A percentile compares a stretch with the other conserved stretches of the same genome.
These are phyloP conservation scores for Ifrita kowaldi DNA, from an alignment of 2,113 vertebrate species.

Conservation along the genomic window DNA sequence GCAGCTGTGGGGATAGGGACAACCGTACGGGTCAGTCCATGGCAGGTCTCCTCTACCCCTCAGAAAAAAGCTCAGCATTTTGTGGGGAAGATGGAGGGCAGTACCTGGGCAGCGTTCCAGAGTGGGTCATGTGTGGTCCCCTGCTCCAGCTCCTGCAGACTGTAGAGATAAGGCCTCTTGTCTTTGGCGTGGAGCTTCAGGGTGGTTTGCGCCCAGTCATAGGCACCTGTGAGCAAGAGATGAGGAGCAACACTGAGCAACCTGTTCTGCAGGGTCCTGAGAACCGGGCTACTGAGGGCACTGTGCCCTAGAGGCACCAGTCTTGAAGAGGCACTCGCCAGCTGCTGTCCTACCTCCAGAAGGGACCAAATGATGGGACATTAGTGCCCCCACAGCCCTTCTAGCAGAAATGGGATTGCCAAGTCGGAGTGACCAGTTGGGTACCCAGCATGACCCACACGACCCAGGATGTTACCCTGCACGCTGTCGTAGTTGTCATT, in stretches of 20 bases:
- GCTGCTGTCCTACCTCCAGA: not conserved
- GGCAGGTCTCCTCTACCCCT: not conserved
- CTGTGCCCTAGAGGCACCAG: not conserved
- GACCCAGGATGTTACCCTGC: conserved; percentile 58
- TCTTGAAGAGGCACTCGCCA: not conserved
- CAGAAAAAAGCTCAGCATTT: not conserved
- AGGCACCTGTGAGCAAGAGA: conserved; percentile 63
- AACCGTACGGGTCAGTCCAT: rapidly evolving
- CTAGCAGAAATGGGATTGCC: not conserved
- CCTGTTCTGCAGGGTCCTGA: not conserved
- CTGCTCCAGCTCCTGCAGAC: conserved; percentile 76
- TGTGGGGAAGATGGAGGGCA: rapidly evolving
- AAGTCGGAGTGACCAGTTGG: not conserved
- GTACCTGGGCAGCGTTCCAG: conserved; percentile 87
- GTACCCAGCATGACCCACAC: not conserved
- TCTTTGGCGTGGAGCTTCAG: conserved; percentile 80
- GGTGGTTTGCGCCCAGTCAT: conserved; percentile 81
- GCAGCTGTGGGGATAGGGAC: not conserved
- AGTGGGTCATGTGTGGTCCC: conserved; percentile 80
- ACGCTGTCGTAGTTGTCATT: conserved; percentile 84
- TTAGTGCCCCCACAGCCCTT: not conserved
- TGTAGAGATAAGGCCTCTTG: conserved; percentile 74
- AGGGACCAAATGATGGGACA: not conserved
- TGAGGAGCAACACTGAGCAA: not conserved
- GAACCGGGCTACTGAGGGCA: not conserved